phyloP scores from a whole-genome alignment of 2,888 invertebrate species.

The Ganaspis brasiliensis region DNA sequence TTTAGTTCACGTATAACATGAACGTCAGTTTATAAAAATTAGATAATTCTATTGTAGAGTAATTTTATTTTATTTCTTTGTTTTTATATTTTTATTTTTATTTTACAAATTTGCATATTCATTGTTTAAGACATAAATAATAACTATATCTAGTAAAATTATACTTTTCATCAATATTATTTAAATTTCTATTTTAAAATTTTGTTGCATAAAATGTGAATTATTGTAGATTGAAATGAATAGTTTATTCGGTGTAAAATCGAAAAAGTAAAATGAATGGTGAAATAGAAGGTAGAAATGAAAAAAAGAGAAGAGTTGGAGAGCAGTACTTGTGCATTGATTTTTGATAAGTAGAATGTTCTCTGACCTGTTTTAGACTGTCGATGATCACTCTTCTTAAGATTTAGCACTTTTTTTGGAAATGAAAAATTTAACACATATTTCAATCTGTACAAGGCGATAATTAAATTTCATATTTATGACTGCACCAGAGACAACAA shows the following conservation, averaged over 20 bases:
- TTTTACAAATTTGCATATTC: too few species aligned
- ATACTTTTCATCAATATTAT: too few species aligned
- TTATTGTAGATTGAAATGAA: background rate
- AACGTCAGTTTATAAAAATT: too few species aligned
- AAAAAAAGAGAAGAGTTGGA: conserved; percentile 2
- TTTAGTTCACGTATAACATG: background rate
- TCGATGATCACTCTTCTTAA: background rate
- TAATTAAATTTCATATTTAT: conserved; percentile 17
- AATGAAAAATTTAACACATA: background rate
- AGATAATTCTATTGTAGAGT: too few species aligned
- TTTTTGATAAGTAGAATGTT: conserved; percentile 24
- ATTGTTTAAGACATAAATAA: too few species aligned
- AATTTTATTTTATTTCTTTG: too few species aligned
- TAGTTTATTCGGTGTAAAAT: background rate
- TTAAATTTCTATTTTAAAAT: too few species aligned
- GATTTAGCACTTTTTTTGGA: background rate
- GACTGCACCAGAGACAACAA: background rate
- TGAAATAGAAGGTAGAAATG: background rate
- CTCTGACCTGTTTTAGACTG: conserved; percentile 1
- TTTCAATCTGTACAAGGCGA: background rate
- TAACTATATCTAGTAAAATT: too few species aligned
- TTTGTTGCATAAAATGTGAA: background rate
- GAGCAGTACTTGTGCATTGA: conserved; percentile 2
- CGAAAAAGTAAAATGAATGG: background rate
- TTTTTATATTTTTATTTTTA: too few species aligned